These are phyloP conservation scores for Megaleporinus macrocephalus DNA, from an alignment of 2,113 vertebrate species.

Conservation along the genomic window DNA sequence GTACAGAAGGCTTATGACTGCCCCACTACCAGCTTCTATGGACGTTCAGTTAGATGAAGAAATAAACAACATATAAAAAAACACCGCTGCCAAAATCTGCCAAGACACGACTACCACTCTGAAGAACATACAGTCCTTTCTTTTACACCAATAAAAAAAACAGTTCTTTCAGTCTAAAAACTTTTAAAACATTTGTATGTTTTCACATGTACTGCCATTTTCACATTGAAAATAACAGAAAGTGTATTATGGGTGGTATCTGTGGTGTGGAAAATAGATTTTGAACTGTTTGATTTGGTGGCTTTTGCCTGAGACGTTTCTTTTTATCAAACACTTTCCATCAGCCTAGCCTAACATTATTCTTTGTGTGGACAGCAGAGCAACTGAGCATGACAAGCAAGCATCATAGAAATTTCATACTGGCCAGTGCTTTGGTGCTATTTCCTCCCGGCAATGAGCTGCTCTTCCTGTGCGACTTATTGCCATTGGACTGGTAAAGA, in stretches of 20 bases:
- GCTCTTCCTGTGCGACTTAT: constrained; percentile 43
- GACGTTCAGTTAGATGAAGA: too few relatives aligned
- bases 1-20: too few relatives aligned
- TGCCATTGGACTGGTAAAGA: constrained; percentile 35
- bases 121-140: not conserved
- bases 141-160: not conserved
- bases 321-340: constrained; percentile 33
- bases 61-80: not conserved
- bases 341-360: constrained; percentile 40
- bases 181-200: not conserved
- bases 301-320: constrained; percentile 30
- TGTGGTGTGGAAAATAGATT: constrained; percentile 22
- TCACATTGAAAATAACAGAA: not conserved
- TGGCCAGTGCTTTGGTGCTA: constrained; percentile 11
- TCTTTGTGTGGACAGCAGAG: constrained; percentile 47
- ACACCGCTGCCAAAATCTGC: not conserved
- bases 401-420: constrained; percentile 53
- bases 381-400: constrained; percentile 53
- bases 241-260: not conserved
- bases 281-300: constrained; percentile 14
- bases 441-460: constrained; percentile 50
- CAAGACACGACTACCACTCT: not conserved
- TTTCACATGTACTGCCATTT: not conserved
- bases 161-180: not conserved
- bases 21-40: too few relatives aligned